Evolutionary conservation across 2,797 vertebrate genomes (phyloP).

Genomic region (Coregonus sp.): DNA sequence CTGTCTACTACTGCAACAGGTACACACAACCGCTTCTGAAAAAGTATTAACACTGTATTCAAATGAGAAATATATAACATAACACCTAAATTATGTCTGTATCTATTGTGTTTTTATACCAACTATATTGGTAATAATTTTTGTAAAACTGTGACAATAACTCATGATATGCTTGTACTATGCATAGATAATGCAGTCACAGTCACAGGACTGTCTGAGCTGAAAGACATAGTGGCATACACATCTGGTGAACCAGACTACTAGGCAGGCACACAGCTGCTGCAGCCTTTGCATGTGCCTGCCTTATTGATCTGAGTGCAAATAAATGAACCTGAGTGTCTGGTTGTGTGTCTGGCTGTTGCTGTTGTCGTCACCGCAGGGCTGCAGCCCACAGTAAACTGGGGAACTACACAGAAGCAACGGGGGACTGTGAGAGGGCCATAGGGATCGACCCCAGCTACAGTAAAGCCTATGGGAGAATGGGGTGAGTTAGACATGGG

Average conservation of each 20-base stretch:
- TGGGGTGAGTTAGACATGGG: slow-evolving; percentile 85
- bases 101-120: too few species aligned
- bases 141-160: too few species aligned
- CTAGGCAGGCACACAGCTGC: background rate
- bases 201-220: background rate
- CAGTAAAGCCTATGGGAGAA: slow-evolving; percentile 96
- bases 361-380: slow-evolving; percentile 62
- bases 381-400: slow-evolving; percentile 96
- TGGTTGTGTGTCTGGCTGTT: background rate
- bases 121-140: too few species aligned
- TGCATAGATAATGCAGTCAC: too few species aligned
- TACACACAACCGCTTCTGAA: slow-evolving; percentile 27
- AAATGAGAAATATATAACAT: background rate
- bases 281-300: background rate
- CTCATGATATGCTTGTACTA: background rate
- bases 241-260: background rate
- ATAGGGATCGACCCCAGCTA: slow-evolving; percentile 93
- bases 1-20: slow-evolving; percentile 98
- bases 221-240: background rate
- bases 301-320: slow-evolving; percentile 5
- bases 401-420: slow-evolving; percentile 89
- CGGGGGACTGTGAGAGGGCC: slow-evolving; percentile 91
- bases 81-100: too few species aligned
- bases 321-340: background rate
- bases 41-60: background rate